Evolutionary conservation across 2,113 vertebrate genomes (phyloP), one percentile per base, ranked within the genome.

Genomic region (Corythornis cristatus): DNA sequence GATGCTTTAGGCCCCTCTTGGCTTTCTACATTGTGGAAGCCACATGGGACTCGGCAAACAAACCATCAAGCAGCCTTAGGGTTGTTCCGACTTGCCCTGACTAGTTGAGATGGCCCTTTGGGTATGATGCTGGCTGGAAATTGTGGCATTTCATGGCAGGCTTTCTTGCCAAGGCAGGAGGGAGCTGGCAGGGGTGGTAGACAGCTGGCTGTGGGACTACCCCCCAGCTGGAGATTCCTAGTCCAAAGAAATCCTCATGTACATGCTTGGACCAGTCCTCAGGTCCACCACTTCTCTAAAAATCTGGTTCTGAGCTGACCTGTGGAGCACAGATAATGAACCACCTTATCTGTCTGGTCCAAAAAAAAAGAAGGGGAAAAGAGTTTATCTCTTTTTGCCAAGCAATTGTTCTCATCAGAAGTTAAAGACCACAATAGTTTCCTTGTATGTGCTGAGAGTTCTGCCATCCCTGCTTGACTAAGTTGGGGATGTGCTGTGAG

Each of bases 51-150:
- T 74, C 2, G 0, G 51, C 56, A 76, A 85, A 74, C 14, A 6
- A 1, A 1, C 40, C 73, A 77, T 71, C 68, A 40, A 74, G 40
- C 46, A 71, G 35, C 89, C 60, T 74, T 56, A 26, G 81, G 72
- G 64, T 3, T 93, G 82, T 45, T 93, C 42, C 80, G 23, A 61
- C 93, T 93, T 93, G 94, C 37, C 64, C 75, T 70, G 37, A 77
- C 89, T 81, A 9, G 87, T 88, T 60, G 67, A 2, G 12, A 71
- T 93, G 60, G 79, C 10, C 48, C 75, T 87, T 89, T 3, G 25
- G 75, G 66, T 89, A 83, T 50, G 72, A 78, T 64, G 74, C 25
- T 95, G 79, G 23, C 43, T 96, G 72, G 82, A 95, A 94, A 88
- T 80, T 61, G 79, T 83, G 88, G 57, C 65, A 81, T 86, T 96